Percentiles rank a stretch among this genome's conserved stretches.
Evolutionary conservation across 2,113 vertebrate genomes (phyloP).

Genomic region (Empidonax alnorum): DNA sequence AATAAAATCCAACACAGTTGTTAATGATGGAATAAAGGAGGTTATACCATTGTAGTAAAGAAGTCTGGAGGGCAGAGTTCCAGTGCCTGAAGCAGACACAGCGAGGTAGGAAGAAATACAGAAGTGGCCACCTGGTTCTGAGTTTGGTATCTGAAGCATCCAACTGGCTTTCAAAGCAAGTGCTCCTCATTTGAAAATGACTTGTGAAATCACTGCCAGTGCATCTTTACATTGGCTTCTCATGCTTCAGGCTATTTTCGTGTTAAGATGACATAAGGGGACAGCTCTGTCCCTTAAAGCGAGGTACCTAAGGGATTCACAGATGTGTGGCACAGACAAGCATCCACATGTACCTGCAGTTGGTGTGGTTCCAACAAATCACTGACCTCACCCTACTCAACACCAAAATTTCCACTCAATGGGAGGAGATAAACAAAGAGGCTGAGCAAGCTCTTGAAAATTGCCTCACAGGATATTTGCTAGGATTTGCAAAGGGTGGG

Average conservation of each 20-base stretch:
- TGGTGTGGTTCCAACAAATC: not conserved
- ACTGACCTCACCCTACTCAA: not conserved
- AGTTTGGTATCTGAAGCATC: not conserved
- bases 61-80: not conserved
- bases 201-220: not conserved
- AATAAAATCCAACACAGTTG: not conserved
- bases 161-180: not conserved
- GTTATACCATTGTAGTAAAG: not conserved
- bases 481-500: not conserved
- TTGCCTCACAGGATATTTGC: not conserved
- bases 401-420: not conserved
- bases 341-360: not conserved
- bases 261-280: not conserved
- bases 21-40: not conserved
- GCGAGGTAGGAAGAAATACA: not conserved
- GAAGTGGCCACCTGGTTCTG: not conserved
- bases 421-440: not conserved
- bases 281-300: not conserved
- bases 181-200: not conserved
- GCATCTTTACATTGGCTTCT: not conserved
- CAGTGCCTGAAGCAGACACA: not conserved
- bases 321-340: not conserved
- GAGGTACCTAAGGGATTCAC: not conserved
- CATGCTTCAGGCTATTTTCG: not conserved
- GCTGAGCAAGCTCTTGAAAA: not conserved